Conservation (phyloP, 1,140 invertebrate species). For the Sipha flava region DNA sequence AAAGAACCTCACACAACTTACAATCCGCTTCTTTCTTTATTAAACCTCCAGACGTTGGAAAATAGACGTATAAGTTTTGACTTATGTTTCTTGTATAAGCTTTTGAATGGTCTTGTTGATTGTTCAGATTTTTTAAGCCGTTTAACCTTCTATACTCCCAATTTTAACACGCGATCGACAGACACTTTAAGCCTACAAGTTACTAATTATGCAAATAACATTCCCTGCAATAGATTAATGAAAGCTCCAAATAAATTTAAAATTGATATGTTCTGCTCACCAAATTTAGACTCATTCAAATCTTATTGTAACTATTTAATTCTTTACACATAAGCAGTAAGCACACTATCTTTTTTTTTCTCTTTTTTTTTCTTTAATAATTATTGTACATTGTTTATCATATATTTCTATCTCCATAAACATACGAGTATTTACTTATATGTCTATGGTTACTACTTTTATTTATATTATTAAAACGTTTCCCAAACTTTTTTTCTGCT, state of each 20-base stretch:
- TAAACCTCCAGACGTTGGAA: background rate
- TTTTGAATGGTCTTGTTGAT: background rate
- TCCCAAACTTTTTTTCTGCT: too few relatives aligned
- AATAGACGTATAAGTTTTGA: background rate
- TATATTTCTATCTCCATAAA: too few relatives aligned
- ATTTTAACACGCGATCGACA: background rate
- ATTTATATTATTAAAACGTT: too few relatives aligned
- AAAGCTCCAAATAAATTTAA: background rate
- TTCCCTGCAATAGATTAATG: background rate
- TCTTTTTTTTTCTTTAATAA: background rate
- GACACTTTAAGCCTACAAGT: background rate
- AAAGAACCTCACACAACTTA: background rate
- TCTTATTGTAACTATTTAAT: background rate
- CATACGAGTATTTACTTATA: too few relatives aligned
- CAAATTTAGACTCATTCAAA: background rate
- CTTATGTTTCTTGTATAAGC: background rate
- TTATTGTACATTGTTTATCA: too few relatives aligned
- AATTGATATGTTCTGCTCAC: background rate
- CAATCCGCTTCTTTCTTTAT: background rate
- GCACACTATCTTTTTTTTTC: background rate
- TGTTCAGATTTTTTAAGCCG: background rate
- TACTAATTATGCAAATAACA: conserved; percentile 6
- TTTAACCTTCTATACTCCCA: background rate
- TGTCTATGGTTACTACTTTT: too few relatives aligned
- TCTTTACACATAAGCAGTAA: background rate